Evolutionary conservation across 2,888 invertebrate genomes (phyloP), one percentile per base, ranked within the genome.

Genomic region (Dicranocentrus wangi): DNA sequence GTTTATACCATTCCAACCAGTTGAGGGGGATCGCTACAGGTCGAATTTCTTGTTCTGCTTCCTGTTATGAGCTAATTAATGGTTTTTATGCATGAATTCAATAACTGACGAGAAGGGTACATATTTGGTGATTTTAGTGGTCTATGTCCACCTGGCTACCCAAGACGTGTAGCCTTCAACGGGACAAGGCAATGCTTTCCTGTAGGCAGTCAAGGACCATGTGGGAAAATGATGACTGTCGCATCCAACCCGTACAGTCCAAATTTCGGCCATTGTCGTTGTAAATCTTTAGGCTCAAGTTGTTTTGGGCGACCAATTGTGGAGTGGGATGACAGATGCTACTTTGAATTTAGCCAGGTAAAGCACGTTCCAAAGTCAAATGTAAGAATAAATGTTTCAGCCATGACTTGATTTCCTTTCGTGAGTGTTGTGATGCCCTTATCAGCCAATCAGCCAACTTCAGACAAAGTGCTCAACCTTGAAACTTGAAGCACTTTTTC

Each of bases 321-420:
- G 3, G 51, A 72, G 43, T 78, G 69, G 68, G 60, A 72, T 17
- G 60, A 80, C 53, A 51, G 81, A 10, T 83, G 83, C 60, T 83
- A 83, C 47, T 83, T 83, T 65, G 77, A 77, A 21, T 83, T 77
- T 39, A 81, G 81, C 27, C 83, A 83, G 78, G 83, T 83, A 47
- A 60, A 7, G 3, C 10, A 51, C n/a, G n/a, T 51, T 51, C n/a
- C n/a, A n/a, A n/a, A n/a, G n/a, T n/a, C n/a, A n/a, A n/a, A n/a
- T n/a, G n/a, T n/a, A n/a, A n/a, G n/a, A n/a, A n/a, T n/a, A n/a
- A n/a, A n/a, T n/a, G n/a, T n/a, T n/a, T n/a, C n/a, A n/a, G n/a
- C n/a, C n/a, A n/a, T n/a, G n/a, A n/a, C n/a, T n/a, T n/a, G n/a
- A n/a, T n/a, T n/a, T n/a, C n/a, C n/a, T n/a, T n/a, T n/a, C n/a